Base-by-base conservation (phyloP, 2,888 invertebrate genomes). In the Syrista parreyssii region DNA sequence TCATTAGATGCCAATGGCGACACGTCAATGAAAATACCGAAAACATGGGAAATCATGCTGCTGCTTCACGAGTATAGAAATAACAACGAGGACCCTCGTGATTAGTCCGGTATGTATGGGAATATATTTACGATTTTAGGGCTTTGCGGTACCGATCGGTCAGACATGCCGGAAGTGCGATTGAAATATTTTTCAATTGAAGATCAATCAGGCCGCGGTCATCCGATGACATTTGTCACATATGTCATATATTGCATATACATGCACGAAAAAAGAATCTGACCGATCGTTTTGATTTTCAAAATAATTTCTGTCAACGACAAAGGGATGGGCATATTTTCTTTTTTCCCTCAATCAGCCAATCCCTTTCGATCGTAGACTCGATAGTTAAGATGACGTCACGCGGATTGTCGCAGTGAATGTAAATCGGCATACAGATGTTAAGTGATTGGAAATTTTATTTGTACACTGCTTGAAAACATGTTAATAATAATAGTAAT, bases 381-480 rank as follows among this genome's bases (percentile, higher is more conserved):
- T 23, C 40, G 23, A 23, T 23, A 23, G 23, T 55, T 55, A 55
- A 55, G 23, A 55, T 23, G 40, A 12, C 40, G 73, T 68, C 73
- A 68, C 75, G 78, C 68, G 34, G 68, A 72, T 78, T 34, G 31
- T 72, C 72, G 73, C 77, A 76, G 71, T 71, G 74, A 55, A 55
- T 75, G 76, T 73, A 68, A 80, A 80, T 81, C 68, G 78, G 55
- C 68, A 73, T 78, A 80, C 75, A 76, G 68, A 79, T 75, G 68
- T 23, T 81, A 82, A 81, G 82, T 82, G 82, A 82, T 82, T 82
- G 82, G 81, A 81, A 82, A 81, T 82, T 82, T 82, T 82, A 82
- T 82, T 82, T 82, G 82, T 82, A 82, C 82, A 82, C 82, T 82
- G 81, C 81, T 81, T 82, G 81, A 82, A 81, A 82, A 82, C 82